Evolutionary conservation across 2,797 vertebrate genomes (phyloP).

Genomic region (Schizopygopsis pylzovi): DNA sequence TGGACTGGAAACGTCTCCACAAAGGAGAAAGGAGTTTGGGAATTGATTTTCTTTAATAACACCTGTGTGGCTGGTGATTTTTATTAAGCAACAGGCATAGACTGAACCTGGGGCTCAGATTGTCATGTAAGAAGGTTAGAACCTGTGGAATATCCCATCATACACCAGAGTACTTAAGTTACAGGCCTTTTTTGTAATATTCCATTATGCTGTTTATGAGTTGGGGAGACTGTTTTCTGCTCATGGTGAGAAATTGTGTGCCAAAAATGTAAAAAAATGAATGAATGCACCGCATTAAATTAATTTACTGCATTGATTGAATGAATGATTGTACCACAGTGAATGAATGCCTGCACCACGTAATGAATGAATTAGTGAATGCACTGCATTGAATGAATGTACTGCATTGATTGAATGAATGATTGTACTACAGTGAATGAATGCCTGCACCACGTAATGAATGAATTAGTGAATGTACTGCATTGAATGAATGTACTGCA

Average conservation of each 20-base stretch:
- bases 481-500: too few relatives aligned
- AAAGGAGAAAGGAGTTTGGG: slow-evolving; percentile 13
- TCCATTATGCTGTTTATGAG: background rate
- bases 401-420: too few relatives aligned
- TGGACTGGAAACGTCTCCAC: background rate
- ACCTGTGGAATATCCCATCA: slow-evolving; percentile 27
- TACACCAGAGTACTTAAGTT: slow-evolving; percentile 6
- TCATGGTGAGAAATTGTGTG: background rate
- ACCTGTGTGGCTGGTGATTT: background rate
- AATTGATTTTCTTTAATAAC: slow-evolving; percentile 28
- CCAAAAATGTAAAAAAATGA: background rate
- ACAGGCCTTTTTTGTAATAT: background rate
- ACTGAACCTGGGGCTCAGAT: background rate
- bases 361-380: too few relatives aligned
- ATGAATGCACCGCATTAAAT: too few relatives aligned
- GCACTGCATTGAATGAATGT: too few relatives aligned
- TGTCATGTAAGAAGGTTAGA: slow-evolving; percentile 1
- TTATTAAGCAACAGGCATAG: slow-evolving; percentile 11
- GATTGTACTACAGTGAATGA: too few relatives aligned
- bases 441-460: too few relatives aligned
- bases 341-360: too few relatives aligned
- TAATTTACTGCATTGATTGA: too few relatives aligned
- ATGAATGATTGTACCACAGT: too few relatives aligned
- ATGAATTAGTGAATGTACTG: too few relatives aligned
- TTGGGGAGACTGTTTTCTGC: background rate